Percentiles rank a stretch among this genome's conserved stretches.
These are phyloP conservation scores for Drosophila ambigua DNA, from an alignment of 1,140 invertebrate genomes.

Conservation along the genomic window DNA sequence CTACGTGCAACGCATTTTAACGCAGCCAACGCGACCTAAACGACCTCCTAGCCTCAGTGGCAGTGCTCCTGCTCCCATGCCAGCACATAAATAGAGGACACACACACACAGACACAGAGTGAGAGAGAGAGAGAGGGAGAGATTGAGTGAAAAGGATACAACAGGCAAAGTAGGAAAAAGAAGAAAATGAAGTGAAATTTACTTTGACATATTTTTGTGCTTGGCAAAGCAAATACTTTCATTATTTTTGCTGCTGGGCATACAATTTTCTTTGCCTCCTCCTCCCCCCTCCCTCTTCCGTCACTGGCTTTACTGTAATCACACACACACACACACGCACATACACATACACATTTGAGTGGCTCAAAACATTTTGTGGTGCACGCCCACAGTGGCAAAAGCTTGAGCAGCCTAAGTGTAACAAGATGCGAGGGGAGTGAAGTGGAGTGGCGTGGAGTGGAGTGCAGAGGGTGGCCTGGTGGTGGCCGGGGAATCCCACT, in stretches of 20 bases:
- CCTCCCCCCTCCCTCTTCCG: not conserved
- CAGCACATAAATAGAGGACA: slow-evolving; percentile 12
- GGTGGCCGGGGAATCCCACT: not conserved
- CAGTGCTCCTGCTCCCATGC: slow-evolving; percentile 1
- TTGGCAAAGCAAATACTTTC: slow-evolving; percentile 83
- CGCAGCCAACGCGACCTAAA: slow-evolving; percentile 53
- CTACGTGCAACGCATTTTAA: slow-evolving; percentile 73
- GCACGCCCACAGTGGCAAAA: slow-evolving; percentile 15
- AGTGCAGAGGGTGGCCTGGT: slow-evolving; percentile 7
- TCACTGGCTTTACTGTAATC: slow-evolving; percentile 6
- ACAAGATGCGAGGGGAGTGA: slow-evolving; percentile 31
- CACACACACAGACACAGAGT: slow-evolving; percentile 14
- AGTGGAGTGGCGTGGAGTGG: not conserved
- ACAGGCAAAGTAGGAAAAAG: not conserved
- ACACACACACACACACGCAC: slow-evolving; percentile 18
- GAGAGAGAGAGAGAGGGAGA: slow-evolving; percentile 30
- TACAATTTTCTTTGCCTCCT: slow-evolving; percentile 61
- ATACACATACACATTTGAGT: slow-evolving; percentile 45
- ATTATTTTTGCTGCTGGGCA: slow-evolving; percentile 80
- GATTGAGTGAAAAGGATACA: slow-evolving; percentile 12
- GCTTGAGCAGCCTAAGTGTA: slow-evolving; percentile 18
- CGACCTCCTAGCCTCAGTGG: slow-evolving; percentile 4
- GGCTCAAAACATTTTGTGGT: slow-evolving; percentile 45
- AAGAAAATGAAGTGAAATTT: slow-evolving; percentile 78
- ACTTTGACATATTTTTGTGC: slow-evolving; percentile 83